Base-by-base conservation (phyloP, 2,797 vertebrate genomes). In the Peromyscus aztecus region DNA sequence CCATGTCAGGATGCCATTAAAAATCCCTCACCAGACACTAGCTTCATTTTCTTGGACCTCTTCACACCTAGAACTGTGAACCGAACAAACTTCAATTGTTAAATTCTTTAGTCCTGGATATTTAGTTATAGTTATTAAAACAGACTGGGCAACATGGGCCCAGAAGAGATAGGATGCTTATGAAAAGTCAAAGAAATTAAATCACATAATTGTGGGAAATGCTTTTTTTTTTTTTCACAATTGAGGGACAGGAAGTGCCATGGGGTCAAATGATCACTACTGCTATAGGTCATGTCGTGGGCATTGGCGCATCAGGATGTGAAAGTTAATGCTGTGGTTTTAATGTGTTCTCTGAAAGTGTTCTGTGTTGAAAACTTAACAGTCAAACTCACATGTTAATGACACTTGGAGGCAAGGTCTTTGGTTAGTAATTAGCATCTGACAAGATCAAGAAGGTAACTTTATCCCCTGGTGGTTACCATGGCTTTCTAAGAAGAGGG, bases 261-360 rank as follows among this genome's bases (percentile, higher is more conserved):
- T 31, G 31, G 52, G 83, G 29, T 31, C 37, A 21, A 46, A 24
- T 37, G 75, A 81, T 40, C 46, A 1, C 31, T 21, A 52, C 67
- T 82, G 29, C 23, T 29, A 11, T 67, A 82, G 69, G 43, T 40
- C 37, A 31, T 1, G 7, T 52, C 77, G 6, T 84, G 84, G 24
- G 57, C 31, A 27, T 34, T 52, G 63, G 34, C 0, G 0, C 3
- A 0, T 55, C 17, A 9, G 9, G 6, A 23, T 13, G 0, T 5
- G 7, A 21, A 37, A 24, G 43, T 49, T 11, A 52, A 7, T 23
- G 83, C 4, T 85, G 10, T 61, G 27, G 19, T 85, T 85, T 85
- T 49, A 40, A 55, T 13, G 4, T 55, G 34, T 40, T 46, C 27
- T 86, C 71, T 23, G 23, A 24, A 67, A 40, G 14, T 67, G 12